Percentiles rank a stretch among this genome's conserved stretches.
These are phyloP conservation scores for Beris morrisii DNA, from an alignment of 2,888 invertebrate species.

Conservation along the genomic window DNA sequence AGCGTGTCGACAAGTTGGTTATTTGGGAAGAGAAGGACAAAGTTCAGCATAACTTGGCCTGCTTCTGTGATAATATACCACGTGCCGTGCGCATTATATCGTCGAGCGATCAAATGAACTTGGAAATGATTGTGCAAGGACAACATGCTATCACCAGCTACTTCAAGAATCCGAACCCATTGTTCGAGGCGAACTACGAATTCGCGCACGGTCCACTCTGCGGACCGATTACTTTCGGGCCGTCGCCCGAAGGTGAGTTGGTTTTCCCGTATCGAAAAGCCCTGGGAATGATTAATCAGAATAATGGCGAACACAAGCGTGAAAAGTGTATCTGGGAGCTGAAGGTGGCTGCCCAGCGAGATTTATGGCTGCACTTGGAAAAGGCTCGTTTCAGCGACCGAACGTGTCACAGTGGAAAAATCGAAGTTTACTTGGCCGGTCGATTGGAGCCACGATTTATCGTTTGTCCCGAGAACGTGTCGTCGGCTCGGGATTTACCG, in stretches of 20 bases:
- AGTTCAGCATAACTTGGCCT: constrained; percentile 67
- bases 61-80: constrained; percentile 69
- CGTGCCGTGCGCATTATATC: constrained; percentile 72
- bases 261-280: constrained; percentile 85
- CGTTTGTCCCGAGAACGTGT: constrained; percentile 84
- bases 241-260: constrained; percentile 82
- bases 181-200: constrained; percentile 85
- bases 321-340: constrained; percentile 82
- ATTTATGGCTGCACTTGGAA: constrained; percentile 85
- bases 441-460: constrained; percentile 75
- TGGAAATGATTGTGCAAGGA: constrained; percentile 80
- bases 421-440: constrained; percentile 78
- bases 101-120: constrained; percentile 76
- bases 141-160: constrained; percentile 84
- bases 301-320: constrained; percentile 65
- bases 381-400: constrained; percentile 83
- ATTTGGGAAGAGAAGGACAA: constrained; percentile 76
- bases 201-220: constrained; percentile 88
- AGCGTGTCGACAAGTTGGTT: constrained; percentile 80
- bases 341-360: constrained; percentile 78
- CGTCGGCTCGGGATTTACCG: constrained; percentile 76
- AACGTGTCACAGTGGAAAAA: constrained; percentile 82
- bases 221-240: constrained; percentile 78
- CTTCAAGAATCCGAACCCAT: constrained; percentile 80
- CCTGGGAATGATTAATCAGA: constrained; percentile 59